These are phyloP conservation scores for Neotoma lepida DNA, from an alignment of 2,113 vertebrate genomes.

Conservation along the genomic window DNA sequence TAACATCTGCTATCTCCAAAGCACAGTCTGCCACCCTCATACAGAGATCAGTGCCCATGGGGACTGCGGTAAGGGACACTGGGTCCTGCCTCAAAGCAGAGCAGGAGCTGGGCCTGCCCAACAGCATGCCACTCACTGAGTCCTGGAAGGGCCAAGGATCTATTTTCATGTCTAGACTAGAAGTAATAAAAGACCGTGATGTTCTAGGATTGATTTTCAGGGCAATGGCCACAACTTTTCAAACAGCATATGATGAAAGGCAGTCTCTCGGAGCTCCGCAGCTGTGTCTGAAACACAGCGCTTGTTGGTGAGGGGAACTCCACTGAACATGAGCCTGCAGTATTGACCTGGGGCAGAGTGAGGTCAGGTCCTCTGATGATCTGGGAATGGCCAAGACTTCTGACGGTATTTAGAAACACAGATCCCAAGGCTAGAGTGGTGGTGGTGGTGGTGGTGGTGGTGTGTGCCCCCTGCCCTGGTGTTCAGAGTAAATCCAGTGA, in stretches of 20 bases:
- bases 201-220: neutral
- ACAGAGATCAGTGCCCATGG: rapidly evolving
- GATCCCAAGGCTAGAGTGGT: neutral
- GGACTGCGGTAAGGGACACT: too few species aligned
- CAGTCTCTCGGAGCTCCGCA: neutral
- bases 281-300: neutral
- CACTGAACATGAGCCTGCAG: neutral
- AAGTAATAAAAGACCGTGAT: neutral
- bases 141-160: neutral
- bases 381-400: neutral
- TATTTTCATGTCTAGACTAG: slow-evolving; percentile 22
- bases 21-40: neutral
- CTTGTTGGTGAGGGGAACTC: neutral
- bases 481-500: neutral
- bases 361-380: rapidly evolving
- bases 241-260: rapidly evolving
- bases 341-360: too few species aligned
- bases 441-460: neutral
- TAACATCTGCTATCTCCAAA: neutral
- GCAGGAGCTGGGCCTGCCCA: neutral
- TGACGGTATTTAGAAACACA: neutral
- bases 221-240: neutral
- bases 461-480: neutral
- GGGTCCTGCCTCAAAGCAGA: rapidly evolving
- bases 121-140: neutral